Conservation (phyloP, 1,140 invertebrate genomes). For the Agraylea sexmaculata region DNA sequence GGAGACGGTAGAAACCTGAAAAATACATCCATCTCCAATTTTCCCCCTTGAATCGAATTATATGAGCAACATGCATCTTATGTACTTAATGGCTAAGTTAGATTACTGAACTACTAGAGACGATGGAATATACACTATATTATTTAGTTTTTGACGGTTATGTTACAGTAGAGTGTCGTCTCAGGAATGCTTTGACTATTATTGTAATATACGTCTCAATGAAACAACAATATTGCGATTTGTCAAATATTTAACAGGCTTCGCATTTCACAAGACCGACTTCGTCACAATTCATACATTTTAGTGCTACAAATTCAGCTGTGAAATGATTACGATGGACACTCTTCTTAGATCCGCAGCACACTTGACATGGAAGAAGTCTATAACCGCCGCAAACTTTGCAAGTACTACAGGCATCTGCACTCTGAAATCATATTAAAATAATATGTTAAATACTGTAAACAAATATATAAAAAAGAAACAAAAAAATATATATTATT, state of each 20-base stretch:
- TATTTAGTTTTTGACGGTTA: too few species aligned
- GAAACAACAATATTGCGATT: too few species aligned
- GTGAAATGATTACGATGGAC: conserved; percentile 88
- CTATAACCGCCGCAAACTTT: conserved; percentile 82
- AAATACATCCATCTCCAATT: too few species aligned
- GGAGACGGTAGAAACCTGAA: too few species aligned
- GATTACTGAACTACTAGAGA: too few species aligned
- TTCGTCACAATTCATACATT: conserved; percentile 94
- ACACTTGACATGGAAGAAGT: conserved; percentile 75
- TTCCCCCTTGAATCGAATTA: too few species aligned
- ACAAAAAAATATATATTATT: conserved; percentile 5
- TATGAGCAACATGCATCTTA: too few species aligned
- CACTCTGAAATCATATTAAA: conserved; percentile 52
- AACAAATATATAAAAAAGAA: conserved; percentile 3
- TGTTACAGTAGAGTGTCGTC: too few species aligned
- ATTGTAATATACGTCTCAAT: too few species aligned
- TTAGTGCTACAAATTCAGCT: conserved; percentile 84
- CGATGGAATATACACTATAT: too few species aligned
- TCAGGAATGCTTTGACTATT: too few species aligned
- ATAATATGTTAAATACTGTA: conserved; percentile 13
- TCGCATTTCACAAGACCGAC: conserved; percentile 82
- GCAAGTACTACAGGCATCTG: conserved; percentile 66
- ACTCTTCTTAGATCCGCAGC: conserved; percentile 92
- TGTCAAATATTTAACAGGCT: conserved; percentile 56
- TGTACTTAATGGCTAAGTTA: too few species aligned